A percentile compares a stretch with the other conserved stretches of the same genome.
Evolutionary conservation across 1,140 invertebrate species (phyloP).

Genomic region (Pogonomyrmex barbatus): DNA sequence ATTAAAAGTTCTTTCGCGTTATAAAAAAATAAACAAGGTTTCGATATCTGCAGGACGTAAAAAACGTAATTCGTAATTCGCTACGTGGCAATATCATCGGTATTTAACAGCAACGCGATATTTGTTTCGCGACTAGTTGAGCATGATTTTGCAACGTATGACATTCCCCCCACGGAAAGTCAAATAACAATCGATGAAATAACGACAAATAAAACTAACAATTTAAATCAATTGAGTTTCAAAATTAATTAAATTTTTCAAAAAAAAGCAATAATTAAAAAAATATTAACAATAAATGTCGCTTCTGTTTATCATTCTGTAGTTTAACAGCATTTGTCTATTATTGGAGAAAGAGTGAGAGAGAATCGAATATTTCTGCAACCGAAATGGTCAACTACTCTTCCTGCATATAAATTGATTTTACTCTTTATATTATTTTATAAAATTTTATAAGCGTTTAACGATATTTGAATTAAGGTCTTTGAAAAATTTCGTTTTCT

Average conservation of each 20-base stretch:
- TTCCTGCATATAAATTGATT: not conserved
- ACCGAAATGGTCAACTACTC: constrained; percentile 9
- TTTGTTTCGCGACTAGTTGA: constrained; percentile 10
- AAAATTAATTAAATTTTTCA: not conserved
- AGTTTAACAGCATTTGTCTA: not conserved
- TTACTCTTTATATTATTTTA: not conserved
- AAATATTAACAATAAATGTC: not conserved
- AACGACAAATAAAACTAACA: constrained; percentile 32
- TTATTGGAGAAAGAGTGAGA: not conserved
- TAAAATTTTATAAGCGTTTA: not conserved
- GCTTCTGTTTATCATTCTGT: not conserved
- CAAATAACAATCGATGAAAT: not conserved
- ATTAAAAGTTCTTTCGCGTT: constrained; percentile 41
- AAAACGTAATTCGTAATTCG: constrained; percentile 28
- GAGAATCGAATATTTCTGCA: not conserved
- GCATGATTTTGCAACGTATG: constrained; percentile 19
- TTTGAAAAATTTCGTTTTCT: not conserved
- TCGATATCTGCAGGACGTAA: not conserved
- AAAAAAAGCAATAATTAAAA: not conserved
- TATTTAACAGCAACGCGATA: constrained; percentile 1
- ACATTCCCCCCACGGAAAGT: not conserved
- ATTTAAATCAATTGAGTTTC: constrained; percentile 20
- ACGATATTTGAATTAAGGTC: not conserved
- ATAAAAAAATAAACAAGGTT: constrained; percentile 39
- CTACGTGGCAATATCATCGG: not conserved